Evolutionary conservation across 2,888 invertebrate genomes (phyloP), one percentile per base, ranked within the genome.

Genomic region (Yponomeuta evonymella): DNA sequence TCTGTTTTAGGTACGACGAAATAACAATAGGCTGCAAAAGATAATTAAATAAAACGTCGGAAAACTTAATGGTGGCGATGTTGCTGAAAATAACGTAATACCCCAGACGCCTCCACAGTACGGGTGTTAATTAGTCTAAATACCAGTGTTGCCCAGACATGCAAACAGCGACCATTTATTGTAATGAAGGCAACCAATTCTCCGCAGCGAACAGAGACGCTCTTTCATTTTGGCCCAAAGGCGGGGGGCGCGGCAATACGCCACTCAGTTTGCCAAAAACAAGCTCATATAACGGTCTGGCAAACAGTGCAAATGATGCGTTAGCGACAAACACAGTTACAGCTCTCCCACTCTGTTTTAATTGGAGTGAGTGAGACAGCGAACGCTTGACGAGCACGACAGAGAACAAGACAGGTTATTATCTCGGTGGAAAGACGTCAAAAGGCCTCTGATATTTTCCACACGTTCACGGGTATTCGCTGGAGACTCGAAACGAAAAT

Each of bases 351-450:
- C 80, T 83, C 82, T 74, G 74, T 74, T 75, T 72, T 74, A 58
- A 15, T 15, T 5, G 51, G 51, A 73, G 71, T 76, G 77, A 36
- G 70, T 12, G 70, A 70, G 62, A 36, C n/a, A 75, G 79, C 75
- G 76, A 77, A 76, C 76, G 76, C 79, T 78, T 89, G 89, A 89
- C 88, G 86, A 85, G 80, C 82, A 80, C 81, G 84, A 84, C 86
- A 83, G 83, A 81, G 84, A 86, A 88, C 88, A 88, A 87, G 91
- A 90, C 91, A 91, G 87, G 86, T 90, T 90, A 90, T 91, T 91
- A 90, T 90, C 89, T 89, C 83, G 81, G 81, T 83, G 84, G 79
- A 84, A 88, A 88, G 85, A 87, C 85, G 88, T 86, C 83, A 84
- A 80, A 82, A 83, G 83, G 82, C 83, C 84, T 87, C 85, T 80